Conservation (phyloP, 2,113 vertebrate genomes). For the Crocuta crocuta region DNA sequence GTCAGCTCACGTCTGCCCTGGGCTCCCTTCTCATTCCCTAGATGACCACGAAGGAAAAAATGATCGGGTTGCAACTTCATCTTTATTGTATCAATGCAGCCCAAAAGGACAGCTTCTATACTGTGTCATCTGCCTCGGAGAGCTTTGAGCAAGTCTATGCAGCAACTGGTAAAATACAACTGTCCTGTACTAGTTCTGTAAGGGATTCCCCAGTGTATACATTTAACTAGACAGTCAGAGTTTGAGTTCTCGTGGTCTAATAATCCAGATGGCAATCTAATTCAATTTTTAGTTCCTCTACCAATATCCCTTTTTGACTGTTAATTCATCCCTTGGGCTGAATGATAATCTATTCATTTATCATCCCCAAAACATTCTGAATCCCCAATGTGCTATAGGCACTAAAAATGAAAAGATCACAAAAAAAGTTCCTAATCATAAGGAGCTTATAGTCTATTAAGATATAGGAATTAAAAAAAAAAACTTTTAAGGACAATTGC, state of each 20-base stretch:
- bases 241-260: not conserved
- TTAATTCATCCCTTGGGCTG: not conserved
- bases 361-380: not conserved
- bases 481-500: not conserved
- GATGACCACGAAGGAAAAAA: not conserved
- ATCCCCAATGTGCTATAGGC: not conserved
- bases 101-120: not conserved
- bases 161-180: not conserved
- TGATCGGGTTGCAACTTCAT: not conserved
- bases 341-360: not conserved
- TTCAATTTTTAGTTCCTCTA: not conserved
- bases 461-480: not conserved
- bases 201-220: not conserved
- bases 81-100: not conserved
- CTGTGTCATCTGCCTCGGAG: not conserved
- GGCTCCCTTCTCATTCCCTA: not conserved
- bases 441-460: not conserved
- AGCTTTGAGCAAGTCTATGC: not conserved
- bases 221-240: not conserved
- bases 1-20: not conserved
- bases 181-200: not conserved
- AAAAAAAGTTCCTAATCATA: not conserved
- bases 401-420: not conserved
- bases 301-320: not conserved
- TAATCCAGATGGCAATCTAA: not conserved